Evolutionary conservation across 1,140 invertebrate genomes (phyloP), one percentile per base, ranked within the genome.

Genomic region (Brachionus rotundiformis): DNA sequence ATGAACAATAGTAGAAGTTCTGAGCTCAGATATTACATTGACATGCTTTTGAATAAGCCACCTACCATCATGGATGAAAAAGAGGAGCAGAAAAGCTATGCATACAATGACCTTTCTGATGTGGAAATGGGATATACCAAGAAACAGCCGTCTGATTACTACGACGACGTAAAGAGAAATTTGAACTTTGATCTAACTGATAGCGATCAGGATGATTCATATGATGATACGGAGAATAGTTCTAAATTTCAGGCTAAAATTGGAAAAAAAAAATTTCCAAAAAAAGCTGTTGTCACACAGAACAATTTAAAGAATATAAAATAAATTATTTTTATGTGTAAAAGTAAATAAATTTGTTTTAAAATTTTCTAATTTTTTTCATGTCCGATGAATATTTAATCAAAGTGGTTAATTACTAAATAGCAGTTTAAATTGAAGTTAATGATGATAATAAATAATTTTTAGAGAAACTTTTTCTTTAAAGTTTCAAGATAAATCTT

Each of bases 131-230:
- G 76, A 13, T 63, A 54, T 33, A 59, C 31, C 0, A 54, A 61
- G 59, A 79, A 63, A 79, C 44, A 79, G 16, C 36, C 76, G 1
- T 11, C 3, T 63, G 76, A 79, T 25, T 79, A 79, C 41, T 79
- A 79, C 59, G 47, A 79, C 23, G 76, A 79, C 47, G 76, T 79
- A 4, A 79, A 63, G 31, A 33, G 76, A 19, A 54, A 79, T 79
- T 31, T 79, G 25, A 79, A 79, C 36, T 77, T 77, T 59, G 73
- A 77, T 77, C 8, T 54, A 3, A 16, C 7, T 77, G 33, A 36
- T 33, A 33, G 8, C 19, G 73, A 77, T 31, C 36, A 27, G 7
- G 49, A 77, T 47, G 73, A 59, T 59, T 49, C 41, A 6, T 59
- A 77, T 49, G 73, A 77, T 77, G 44, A 77, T 13, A 59, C 41